Percentiles rank a stretch among this genome's conserved stretches.
These are phyloP conservation scores for Hippocampus mohnikei DNA, from an alignment of 2,113 vertebrate genomes.

Conservation along the genomic window DNA sequence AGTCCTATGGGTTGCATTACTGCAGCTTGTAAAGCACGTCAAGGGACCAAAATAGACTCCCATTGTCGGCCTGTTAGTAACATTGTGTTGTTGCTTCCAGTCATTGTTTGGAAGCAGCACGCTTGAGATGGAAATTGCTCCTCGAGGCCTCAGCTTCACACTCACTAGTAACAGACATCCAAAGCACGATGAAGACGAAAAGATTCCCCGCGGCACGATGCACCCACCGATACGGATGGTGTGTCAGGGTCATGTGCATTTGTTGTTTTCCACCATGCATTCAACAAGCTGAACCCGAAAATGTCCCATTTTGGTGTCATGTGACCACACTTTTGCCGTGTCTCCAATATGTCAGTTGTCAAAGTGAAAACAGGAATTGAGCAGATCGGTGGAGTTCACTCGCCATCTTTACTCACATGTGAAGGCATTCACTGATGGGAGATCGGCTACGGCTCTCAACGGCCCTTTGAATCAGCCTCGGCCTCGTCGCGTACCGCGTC, in stretches of 20 bases:
- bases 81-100: not conserved
- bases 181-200: not conserved
- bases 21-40: not conserved
- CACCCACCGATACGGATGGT: not conserved
- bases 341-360: no score
- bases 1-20: not conserved
- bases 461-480: conserved; percentile 51
- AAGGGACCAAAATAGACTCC: not conserved
- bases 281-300: not conserved
- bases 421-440: conserved; percentile 30
- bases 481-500: conserved; percentile 10
- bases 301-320: not conserved
- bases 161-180: not conserved
- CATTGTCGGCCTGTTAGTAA: not conserved
- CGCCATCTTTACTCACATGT: conserved; percentile 54
- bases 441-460: conserved; percentile 24
- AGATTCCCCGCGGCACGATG: not conserved
- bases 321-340: not conserved
- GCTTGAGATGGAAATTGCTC: not conserved
- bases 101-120: conserved; percentile 1
- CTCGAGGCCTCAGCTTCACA: not conserved
- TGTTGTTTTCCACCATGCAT: no score
- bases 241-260: not conserved
- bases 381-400: conserved; percentile 29
- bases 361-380: no score